phyloP scores from a whole-genome alignment of 2,797 vertebrate species.

The Gadopsis marmoratus region DNA sequence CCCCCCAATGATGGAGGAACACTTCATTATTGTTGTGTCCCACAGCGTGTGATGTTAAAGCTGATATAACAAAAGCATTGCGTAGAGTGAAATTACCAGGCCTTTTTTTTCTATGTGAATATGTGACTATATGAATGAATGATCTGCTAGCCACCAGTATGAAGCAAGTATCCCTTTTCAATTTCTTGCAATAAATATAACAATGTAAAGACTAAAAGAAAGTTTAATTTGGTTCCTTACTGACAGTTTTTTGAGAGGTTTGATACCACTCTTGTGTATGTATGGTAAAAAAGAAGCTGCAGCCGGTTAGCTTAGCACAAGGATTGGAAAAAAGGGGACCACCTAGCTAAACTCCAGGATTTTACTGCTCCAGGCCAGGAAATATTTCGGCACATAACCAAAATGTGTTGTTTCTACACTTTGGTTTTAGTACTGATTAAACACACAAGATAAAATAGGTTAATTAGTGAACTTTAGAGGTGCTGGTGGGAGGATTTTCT shows the following conservation, averaged over 20 bases:
- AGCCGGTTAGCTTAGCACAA: no score
- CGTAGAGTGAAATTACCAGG: neutral
- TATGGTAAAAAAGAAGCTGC: no score
- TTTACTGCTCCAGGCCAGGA: neutral
- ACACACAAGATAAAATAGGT: neutral
- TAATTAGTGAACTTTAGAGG: neutral
- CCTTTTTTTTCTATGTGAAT: neutral
- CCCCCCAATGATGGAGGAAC: neutral
- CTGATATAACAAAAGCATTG: neutral
- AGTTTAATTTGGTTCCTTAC: neutral
- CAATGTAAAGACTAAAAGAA: neutral
- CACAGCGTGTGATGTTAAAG: neutral
- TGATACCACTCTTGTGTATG: neutral
- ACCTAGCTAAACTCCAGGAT: no score
- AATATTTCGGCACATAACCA: neutral
- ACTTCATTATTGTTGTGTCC: neutral
- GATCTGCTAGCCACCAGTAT: neutral
- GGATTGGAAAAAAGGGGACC: no score
- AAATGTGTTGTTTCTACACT: neutral
- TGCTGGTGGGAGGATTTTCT: neutral
- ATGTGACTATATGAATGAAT: neutral
- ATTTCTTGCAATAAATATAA: neutral
- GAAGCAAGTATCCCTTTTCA: neutral
- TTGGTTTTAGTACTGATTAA: neutral
- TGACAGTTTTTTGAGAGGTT: neutral